Base-by-base conservation (phyloP, 2,888 invertebrate species). In the Ochropleura leucogaster region DNA sequence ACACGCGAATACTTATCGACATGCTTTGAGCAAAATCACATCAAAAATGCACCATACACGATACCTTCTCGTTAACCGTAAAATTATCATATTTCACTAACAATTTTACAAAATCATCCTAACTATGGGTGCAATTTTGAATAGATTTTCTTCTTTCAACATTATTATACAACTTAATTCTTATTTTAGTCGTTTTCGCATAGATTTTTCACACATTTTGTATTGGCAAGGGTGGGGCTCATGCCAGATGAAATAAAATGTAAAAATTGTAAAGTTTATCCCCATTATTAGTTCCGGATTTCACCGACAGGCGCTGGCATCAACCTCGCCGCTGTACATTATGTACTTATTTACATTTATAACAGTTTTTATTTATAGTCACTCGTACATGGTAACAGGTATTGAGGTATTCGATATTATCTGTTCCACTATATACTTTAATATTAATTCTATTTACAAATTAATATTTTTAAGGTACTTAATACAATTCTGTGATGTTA, bases 351-450 rank as follows among this genome's bases (percentile, higher is more conserved):
- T 77, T 83, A 83, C 78, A 84, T 51, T 47, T 46, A 57, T 65
- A 78, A 81, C 79, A 79, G 77, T 72, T 78, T 79, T 66, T 68
- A 49, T 79, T 72, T 70, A 46, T 20, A 77, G 57, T 83, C 74
- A 79, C 72, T 76, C 66, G 70, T 77, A 76, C 74, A 79, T 88
- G 88, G 88, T 88, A 88, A 88, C 88, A 87, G 85, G 70, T 83
- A 84, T 77, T 88, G 88, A 88, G 88, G 88, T 88, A 88, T 84
- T 87, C 83, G 80, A 77, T 84, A 85, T 82, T 80, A 85, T 79
- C 80, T 88, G 88, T 88, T 88, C 87, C 87, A 88, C 87, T 80
- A 76, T 68, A 70, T 66, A 70, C 2, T 60, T 80, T 80, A 79
- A 60, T 71, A 69, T 74, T 80, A 65, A 74, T 65, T 74, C n/a